Conservation (phyloP, 1,140 invertebrate species). For the Bombus pascuorum region DNA sequence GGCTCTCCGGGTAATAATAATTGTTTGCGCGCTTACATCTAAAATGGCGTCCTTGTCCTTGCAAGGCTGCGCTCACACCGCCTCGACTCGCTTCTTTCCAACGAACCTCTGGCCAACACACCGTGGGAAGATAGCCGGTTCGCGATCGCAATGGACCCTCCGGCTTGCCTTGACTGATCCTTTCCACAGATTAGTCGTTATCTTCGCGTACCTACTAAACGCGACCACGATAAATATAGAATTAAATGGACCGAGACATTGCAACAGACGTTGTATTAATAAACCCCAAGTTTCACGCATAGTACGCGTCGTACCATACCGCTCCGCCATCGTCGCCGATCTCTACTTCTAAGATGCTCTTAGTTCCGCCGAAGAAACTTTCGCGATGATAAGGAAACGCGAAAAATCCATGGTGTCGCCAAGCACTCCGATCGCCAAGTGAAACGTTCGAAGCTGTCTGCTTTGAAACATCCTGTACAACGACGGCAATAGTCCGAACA, state of each 20-base stretch:
- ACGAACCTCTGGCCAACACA: constrained; percentile 30
- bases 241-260: constrained; percentile 63
- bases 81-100: constrained; percentile 25
- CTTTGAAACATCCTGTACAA: neutral
- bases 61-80: constrained; percentile 69
- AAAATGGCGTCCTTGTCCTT: constrained; percentile 78
- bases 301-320: too few relatives aligned
- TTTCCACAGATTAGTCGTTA: constrained; percentile 60
- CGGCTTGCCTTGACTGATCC: constrained; percentile 66
- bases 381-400: neutral
- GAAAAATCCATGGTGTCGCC: too few relatives aligned
- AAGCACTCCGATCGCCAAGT: too few relatives aligned
- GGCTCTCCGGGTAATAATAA: constrained; percentile 57
- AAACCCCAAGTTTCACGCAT: constrained; percentile 54
- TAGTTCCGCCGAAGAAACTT: neutral
- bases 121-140: constrained; percentile 73
- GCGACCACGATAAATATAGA: constrained; percentile 66
- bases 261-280: constrained; percentile 61
- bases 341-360: too few relatives aligned
- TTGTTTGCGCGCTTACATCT: constrained; percentile 68
- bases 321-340: too few relatives aligned
- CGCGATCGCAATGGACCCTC: constrained; percentile 66
- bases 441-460: neutral
- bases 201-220: constrained; percentile 54
- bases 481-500: neutral